A percentile compares a stretch with the other conserved stretches of the same genome.
These are phyloP conservation scores for Drosophila saltans DNA, from an alignment of 1,140 invertebrate species.

Conservation along the genomic window DNA sequence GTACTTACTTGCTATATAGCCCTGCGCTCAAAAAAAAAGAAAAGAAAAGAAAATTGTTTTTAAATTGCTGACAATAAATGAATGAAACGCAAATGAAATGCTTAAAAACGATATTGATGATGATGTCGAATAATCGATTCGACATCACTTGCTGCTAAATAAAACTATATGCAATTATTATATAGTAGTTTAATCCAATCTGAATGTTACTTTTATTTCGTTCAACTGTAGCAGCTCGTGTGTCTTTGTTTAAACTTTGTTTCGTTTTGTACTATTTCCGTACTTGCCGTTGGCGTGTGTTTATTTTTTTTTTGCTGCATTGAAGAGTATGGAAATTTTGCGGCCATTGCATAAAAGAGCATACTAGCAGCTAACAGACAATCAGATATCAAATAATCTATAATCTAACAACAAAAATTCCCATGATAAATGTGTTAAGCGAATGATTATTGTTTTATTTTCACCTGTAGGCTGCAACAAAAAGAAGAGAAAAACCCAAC, in stretches of 20 bases:
- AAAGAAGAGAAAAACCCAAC: slow-evolving; percentile 9
- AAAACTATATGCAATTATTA: slow-evolving; percentile 18
- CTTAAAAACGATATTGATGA: neutral
- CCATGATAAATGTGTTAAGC: slow-evolving; percentile 17
- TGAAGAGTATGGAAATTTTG: neutral
- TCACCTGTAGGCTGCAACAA: slow-evolving; percentile 51
- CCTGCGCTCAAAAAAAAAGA: neutral
- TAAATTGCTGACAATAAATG: slow-evolving; percentile 19
- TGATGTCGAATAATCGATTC: neutral
- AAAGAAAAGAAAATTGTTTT: slow-evolving; percentile 31
- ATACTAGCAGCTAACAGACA: slow-evolving; percentile 76
- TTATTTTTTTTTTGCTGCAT: slow-evolving; percentile 26
- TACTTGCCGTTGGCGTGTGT: slow-evolving; percentile 27
- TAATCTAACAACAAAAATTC: slow-evolving; percentile 13
- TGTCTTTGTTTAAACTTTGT: no score
- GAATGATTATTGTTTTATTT: neutral
- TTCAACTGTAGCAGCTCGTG: neutral
- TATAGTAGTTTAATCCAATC: slow-evolving; percentile 4
- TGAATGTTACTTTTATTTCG: slow-evolving; percentile 17
- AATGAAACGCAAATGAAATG: slow-evolving; percentile 7
- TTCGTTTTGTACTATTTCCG: neutral
- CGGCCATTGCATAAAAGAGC: neutral
- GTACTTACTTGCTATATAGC: slow-evolving; percentile 2
- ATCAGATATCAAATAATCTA: slow-evolving; percentile 70
- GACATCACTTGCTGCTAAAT: neutral